Base-by-base conservation (phyloP, 2,797 vertebrate species). In the Pempheris klunzingeri region DNA sequence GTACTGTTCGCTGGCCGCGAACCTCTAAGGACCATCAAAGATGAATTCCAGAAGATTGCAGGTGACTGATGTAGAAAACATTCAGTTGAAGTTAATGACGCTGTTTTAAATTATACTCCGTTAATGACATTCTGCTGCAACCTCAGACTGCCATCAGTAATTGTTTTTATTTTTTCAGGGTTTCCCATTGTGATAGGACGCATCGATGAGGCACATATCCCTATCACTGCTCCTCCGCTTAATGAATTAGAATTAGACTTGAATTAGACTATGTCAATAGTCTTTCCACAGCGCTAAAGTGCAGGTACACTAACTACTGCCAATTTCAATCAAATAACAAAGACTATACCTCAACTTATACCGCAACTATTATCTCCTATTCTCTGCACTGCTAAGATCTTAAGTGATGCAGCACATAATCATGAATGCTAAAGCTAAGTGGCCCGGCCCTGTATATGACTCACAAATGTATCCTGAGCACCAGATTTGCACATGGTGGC, bases 51-150 rank as follows among this genome's bases (percentile, higher is more conserved):
- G 22, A 41, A 38, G 22, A 43, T 43, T 60, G 58, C 24, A 18
- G 38, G 22, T 41, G 57, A 59, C 38, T 60, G 15, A 60, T 59
- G 57, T 26, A 59, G 57, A 24, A 59, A 59, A 26, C 26, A 60
- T 41, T 59, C 57, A 38, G 32, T 57, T 14, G 54, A 57, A 57
- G 32, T 32, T 57, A 57, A 57, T 57, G 54, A 57, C 7, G 32
- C 36, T 36, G 38, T 38, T 22, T 57, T 5, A 57, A 57, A 57
- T 57, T 18, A 52, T 10, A 18, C 32, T 22, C 54, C 22, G 3
- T 34, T 14, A 14, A 36, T 38, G 54, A 36, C 34, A 36, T 36
- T 36, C 34, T 36, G 34, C 34, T 36, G 34, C 34, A 0, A 36
- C 9, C 8, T 36, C 34, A 36, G 34, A 36, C 34, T 11, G 34